Evolutionary conservation across 1,140 invertebrate species (phyloP).

Genomic region (Geopemphigus sp.): DNA sequence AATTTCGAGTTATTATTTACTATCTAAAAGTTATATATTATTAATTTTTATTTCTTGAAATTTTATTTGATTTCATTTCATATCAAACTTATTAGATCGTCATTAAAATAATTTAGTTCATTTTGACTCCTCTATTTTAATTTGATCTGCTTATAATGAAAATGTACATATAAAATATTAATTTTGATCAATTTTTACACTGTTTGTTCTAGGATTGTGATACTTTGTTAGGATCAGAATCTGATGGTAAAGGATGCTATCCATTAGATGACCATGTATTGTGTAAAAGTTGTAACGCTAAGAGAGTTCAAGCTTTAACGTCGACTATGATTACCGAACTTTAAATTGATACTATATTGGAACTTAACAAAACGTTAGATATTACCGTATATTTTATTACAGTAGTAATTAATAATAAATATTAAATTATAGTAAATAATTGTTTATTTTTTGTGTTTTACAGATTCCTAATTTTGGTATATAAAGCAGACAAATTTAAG

Average conservation of each 20-base stretch:
- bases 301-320: conserved; percentile 79
- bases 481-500: background rate
- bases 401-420: too few species aligned
- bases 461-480: background rate
- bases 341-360: conserved; percentile 55
- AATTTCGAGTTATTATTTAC: too few species aligned
- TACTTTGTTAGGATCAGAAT: conserved; percentile 84
- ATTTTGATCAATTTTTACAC: background rate
- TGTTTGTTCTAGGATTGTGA: conserved; percentile 78
- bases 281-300: conserved; percentile 95
- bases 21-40: too few species aligned
- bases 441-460: background rate
- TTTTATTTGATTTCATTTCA: background rate
- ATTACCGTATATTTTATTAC: background rate
- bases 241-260: conserved; percentile 93
- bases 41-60: too few species aligned
- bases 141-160: too few species aligned
- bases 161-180: too few species aligned
- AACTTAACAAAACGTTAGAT: background rate
- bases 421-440: too few species aligned
- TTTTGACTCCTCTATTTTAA: too few species aligned
- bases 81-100: too few species aligned
- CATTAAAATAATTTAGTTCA: too few species aligned
- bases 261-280: conserved; percentile 95
- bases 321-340: conserved; percentile 78